These are phyloP conservation scores for Columba janthina DNA, from an alignment of 2,113 vertebrate species.

Conservation along the genomic window DNA sequence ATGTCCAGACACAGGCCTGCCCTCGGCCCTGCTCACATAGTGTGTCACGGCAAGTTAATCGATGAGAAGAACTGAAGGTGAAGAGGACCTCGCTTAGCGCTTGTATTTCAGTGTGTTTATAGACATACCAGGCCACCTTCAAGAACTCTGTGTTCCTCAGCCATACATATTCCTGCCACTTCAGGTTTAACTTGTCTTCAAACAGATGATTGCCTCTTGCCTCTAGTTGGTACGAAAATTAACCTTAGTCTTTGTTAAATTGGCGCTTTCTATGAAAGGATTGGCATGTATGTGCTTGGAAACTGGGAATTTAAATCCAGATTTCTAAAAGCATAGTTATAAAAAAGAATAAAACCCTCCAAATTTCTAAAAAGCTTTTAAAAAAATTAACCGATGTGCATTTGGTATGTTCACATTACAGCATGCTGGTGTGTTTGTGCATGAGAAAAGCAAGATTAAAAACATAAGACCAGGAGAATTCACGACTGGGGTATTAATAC, in stretches of 20 bases:
- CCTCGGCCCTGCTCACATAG: neutral
- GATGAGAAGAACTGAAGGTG: neutral
- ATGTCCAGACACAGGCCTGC: neutral
- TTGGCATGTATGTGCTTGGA: neutral
- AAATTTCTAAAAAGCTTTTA: neutral
- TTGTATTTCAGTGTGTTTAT: neutral
- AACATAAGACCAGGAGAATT: neutral
- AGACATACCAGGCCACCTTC: neutral
- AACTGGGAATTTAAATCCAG: neutral
- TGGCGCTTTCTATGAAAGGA: neutral
- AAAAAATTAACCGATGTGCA: neutral
- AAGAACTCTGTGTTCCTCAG: neutral
- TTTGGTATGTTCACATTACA: neutral
- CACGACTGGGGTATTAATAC: neutral
- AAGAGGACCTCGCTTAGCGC: neutral
- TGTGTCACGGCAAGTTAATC: neutral
- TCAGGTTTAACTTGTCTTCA: neutral
- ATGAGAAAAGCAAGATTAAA: neutral
- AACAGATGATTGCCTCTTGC: neutral
- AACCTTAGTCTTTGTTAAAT: neutral
- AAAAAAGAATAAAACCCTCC: neutral
- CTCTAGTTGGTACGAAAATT: neutral
- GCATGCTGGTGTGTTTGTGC: neutral
- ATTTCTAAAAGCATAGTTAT: neutral
- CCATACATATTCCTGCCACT: neutral